Conservation (phyloP, 2,797 vertebrate genomes). For the Crenuchus spilurus region DNA sequence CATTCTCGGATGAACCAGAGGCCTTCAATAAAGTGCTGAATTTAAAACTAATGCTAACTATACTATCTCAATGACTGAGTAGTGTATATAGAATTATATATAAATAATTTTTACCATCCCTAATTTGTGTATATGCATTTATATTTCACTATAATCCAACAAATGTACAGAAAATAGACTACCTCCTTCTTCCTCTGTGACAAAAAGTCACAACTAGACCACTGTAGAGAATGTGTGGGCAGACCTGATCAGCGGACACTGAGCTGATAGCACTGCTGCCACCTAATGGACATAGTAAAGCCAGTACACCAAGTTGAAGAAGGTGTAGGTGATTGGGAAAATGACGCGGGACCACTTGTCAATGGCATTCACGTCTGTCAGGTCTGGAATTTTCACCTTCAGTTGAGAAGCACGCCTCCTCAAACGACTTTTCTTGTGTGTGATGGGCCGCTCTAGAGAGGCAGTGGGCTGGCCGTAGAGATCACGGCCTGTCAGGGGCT, state of each 20-base stretch:
- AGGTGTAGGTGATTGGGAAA: conserved; percentile 90
- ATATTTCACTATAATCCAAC: conserved; percentile 63
- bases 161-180: conserved; percentile 75
- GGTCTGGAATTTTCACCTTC: conserved; percentile 93
- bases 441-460: conserved; percentile 78
- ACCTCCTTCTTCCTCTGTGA: conserved; percentile 54
- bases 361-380: conserved; percentile 94
- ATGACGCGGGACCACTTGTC: conserved; percentile 96
- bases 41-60: conserved; percentile 54
- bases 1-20: conserved; percentile 16
- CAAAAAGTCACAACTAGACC: conserved; percentile 61
- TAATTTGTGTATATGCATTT: conserved; percentile 37
- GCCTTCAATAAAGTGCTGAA: conserved; percentile 50
- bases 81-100: conserved; percentile 64
- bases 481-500: conserved; percentile 84
- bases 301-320: conserved; percentile 97
- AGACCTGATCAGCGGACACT: conserved; percentile 41
- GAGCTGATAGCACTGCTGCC: conserved; percentile 41
- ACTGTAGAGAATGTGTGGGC: conserved; percentile 58
- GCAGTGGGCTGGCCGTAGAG: conserved; percentile 78
- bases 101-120: conserved; percentile 40
- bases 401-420: conserved; percentile 89
- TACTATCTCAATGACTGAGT: conserved; percentile 59
- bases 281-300: conserved; percentile 92
- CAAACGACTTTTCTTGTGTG: conserved; percentile 84